Percentiles rank a stretch among this genome's conserved stretches.
Evolutionary conservation across 2,888 invertebrate species (phyloP).

Genomic region (Dioctria rufipes): DNA sequence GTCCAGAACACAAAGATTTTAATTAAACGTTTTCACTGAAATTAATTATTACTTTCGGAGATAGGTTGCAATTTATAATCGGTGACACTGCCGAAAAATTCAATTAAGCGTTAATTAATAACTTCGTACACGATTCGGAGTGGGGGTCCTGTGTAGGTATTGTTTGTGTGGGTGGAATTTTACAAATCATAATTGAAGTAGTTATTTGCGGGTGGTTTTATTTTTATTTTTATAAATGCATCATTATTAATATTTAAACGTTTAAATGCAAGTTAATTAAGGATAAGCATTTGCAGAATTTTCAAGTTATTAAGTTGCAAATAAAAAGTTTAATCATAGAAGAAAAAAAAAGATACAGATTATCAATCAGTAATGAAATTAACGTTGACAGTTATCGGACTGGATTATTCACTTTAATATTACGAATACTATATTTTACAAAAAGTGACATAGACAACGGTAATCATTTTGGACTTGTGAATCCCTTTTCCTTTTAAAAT

Average conservation of each 20-base stretch:
- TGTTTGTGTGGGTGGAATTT: not conserved
- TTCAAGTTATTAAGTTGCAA: too few relatives aligned
- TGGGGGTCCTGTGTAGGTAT: not conserved
- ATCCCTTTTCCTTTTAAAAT: conserved; percentile 44
- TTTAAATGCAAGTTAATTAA: too few relatives aligned
- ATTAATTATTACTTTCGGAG: conserved; percentile 40
- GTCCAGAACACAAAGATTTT: conserved; percentile 36
- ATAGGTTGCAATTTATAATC: conserved; percentile 41
- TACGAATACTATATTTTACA: not conserved
- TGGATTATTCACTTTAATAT: too few relatives aligned
- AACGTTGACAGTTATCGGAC: too few relatives aligned
- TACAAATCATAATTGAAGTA: too few relatives aligned
- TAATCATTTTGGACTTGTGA: conserved; percentile 27
- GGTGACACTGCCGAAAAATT: conserved; percentile 42
- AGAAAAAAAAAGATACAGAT: too few relatives aligned
- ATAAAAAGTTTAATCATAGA: too few relatives aligned
- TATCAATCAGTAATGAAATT: too few relatives aligned
- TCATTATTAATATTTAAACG: too few relatives aligned
- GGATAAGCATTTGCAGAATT: too few relatives aligned
- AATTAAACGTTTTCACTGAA: conserved; percentile 43
- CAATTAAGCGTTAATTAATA: conserved; percentile 46
- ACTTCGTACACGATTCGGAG: not conserved
- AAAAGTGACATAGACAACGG: conserved; percentile 13
- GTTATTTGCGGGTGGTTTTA: too few relatives aligned
- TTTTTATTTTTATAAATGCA: too few relatives aligned